Base-by-base conservation (phyloP, 2,113 vertebrate species). In the Sialia sialis region DNA sequence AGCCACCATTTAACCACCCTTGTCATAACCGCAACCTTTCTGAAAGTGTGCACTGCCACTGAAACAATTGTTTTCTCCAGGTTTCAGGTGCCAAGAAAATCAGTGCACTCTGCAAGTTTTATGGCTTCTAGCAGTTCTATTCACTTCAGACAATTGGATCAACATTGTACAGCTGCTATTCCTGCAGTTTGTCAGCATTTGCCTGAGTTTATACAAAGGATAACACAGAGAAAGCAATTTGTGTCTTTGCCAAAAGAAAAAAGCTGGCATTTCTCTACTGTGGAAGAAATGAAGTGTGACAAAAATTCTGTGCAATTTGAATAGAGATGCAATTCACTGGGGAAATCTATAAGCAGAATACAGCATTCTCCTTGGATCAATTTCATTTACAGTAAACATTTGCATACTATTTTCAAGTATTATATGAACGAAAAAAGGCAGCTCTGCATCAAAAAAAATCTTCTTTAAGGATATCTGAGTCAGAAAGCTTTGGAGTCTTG, bases 131-230 rank as follows among this genome's bases (percentile, higher is more conserved):
- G 88, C 79, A 74, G 63, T 30, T 90, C 68, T 49, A 27, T 77
- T 83, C 78, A 58, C 49, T 86, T 77, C 75, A 92, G 72, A 77
- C 83, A 90, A 88, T 16, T 80, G 55, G 67, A 95, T 88, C 75
- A 84, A 59, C 41, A 51, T 34, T 48, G 59, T 90, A 74, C 79
- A 86, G 76, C 64, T 88, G 46, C 68, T 67, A 14, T 81, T 86
- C 72, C 73, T 59, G 72, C 55, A 51, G 75, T 27, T 92, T 94
- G 81, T 88, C 83, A 86, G 84, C 70, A 92, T 95, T 94, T 96
- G 72, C 76, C 80, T 84, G 64, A 77, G 43, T 90, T 93, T 94
- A 89, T 92, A 94, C 58, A 86, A 64, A 49, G 30, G 60, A 67
- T 67, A 81, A 94, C 55, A 68, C 30, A 86, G 72, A 89, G 67